Evolutionary conservation across 2,797 vertebrate genomes (phyloP), one percentile per base, ranked within the genome.

Genomic region (Zenarchopterus dispar): DNA sequence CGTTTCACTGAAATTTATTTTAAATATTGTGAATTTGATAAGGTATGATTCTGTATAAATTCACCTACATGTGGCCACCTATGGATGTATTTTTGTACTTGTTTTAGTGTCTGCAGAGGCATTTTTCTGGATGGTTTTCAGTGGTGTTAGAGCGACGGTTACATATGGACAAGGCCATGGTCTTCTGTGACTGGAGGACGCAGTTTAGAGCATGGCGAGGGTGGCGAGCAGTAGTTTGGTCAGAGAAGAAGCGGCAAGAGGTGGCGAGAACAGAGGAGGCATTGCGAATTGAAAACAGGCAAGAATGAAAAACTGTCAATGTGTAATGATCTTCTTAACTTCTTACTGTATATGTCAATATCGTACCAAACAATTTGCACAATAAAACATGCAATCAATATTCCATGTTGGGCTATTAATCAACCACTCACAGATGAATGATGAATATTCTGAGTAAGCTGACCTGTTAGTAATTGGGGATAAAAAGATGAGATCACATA

Each of bases 71-170:
- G 8, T 21, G 42, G 24, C 18, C n/a, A 7, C 49, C 8, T 10
- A 26, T 56, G 23, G 19, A 49, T 66, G 33, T 9, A 21, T 48
- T 13, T 56, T 21, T 60, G 23, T 22, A 2, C 23, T 26, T 76
- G 56, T 50, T 73, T 44, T 21, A 99, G 98, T 95, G 94, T 86
- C 88, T 96, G 73, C 95, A 94, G 71, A 94, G 26, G 42, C 93
- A 96, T 91, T 98, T 98, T 84, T 96, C 96, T 31, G 88, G 86
- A 59, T 99, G 97, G 97, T 94, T 94, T 78, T 94, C 94, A 26
- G 80, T 94, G 56, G 84, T 95, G 80, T 79, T 97, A 85, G 93
- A 95, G 58, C 81, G 67, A 44, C 93, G 91, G 84, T 89, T 98
- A 57, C 89, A 89, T 61, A 87, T 94, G 89, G 95, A 91, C 21